Evolutionary conservation across 2,888 invertebrate genomes (phyloP).

Genomic region (Poecilus cupreus): DNA sequence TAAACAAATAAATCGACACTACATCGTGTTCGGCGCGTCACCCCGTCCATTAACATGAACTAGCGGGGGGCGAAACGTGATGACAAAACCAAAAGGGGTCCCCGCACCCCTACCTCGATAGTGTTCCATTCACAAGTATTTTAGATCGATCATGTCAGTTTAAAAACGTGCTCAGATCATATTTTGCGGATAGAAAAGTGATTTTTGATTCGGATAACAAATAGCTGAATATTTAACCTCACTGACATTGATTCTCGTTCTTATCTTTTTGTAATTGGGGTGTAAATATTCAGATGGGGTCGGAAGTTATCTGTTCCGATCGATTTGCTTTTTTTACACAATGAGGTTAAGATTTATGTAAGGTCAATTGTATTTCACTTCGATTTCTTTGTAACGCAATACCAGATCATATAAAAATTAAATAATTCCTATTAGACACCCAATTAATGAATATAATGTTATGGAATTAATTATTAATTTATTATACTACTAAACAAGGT

Average conservation of each 20-base stretch:
- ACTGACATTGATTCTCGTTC: constrained; percentile 2
- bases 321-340: not conserved
- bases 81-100: constrained; percentile 34
- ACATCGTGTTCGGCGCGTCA: constrained; percentile 12
- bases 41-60: constrained; percentile 6
- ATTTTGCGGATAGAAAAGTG: constrained; percentile 27
- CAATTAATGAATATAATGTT: no score
- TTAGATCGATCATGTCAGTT: constrained; percentile 46
- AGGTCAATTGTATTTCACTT: not conserved
- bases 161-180: constrained; percentile 41
- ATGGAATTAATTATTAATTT: no score
- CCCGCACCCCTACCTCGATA: not conserved
- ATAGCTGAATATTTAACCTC: not conserved
- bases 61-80: constrained; percentile 8
- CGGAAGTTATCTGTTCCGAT: not conserved
- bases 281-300: not conserved
- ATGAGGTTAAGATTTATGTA: not conserved
- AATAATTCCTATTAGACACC: no score
- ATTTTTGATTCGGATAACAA: constrained; percentile 37
- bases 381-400: no score
- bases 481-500: no score
- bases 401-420: no score
- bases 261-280: not conserved
- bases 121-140: constrained; percentile 22
- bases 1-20: constrained; percentile 29